Conservation (phyloP, 2,888 invertebrate species). For the Hipparchia sbordonii region DNA sequence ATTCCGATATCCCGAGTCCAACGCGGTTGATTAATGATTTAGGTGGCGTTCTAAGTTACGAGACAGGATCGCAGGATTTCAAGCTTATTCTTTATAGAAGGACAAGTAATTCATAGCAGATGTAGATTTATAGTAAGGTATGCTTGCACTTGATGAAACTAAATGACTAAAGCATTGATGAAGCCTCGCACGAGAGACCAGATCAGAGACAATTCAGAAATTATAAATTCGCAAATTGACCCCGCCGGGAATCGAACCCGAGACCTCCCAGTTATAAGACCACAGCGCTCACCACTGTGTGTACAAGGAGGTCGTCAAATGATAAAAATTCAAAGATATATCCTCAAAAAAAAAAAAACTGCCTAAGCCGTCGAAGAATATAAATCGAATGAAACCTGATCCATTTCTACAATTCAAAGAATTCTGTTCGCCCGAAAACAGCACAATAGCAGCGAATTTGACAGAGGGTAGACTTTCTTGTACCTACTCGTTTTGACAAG, state of each 20-base stretch:
- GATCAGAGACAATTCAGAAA: too few relatives aligned
- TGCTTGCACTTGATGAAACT: too few relatives aligned
- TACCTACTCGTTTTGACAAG: slow-evolving; percentile 9
- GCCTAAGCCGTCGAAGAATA: background rate
- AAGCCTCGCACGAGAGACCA: too few relatives aligned
- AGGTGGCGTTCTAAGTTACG: background rate
- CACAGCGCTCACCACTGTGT: too few relatives aligned
- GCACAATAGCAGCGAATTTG: slow-evolving; percentile 12
- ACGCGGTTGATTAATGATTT: slow-evolving; percentile 30
- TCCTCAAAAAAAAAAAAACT: background rate
- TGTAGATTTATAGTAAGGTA: too few relatives aligned
- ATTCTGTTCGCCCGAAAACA: background rate
- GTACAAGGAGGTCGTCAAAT: too few relatives aligned
- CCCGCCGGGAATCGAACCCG: too few relatives aligned
- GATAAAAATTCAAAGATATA: too few relatives aligned
- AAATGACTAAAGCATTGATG: too few relatives aligned
- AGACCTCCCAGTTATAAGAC: too few relatives aligned
- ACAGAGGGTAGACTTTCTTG: slow-evolving; percentile 10
- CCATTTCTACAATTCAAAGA: background rate
- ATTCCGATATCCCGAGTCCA: slow-evolving; percentile 28
- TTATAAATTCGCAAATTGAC: too few relatives aligned
- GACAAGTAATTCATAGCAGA: too few relatives aligned
- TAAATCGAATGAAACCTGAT: background rate
- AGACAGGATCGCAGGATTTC: background rate
- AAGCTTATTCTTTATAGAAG: background rate